Percentiles rank a stretch among this genome's conserved stretches.
phyloP scores from a whole-genome alignment of 2,797 vertebrate genomes.

The Xyrichtys novacula region DNA sequence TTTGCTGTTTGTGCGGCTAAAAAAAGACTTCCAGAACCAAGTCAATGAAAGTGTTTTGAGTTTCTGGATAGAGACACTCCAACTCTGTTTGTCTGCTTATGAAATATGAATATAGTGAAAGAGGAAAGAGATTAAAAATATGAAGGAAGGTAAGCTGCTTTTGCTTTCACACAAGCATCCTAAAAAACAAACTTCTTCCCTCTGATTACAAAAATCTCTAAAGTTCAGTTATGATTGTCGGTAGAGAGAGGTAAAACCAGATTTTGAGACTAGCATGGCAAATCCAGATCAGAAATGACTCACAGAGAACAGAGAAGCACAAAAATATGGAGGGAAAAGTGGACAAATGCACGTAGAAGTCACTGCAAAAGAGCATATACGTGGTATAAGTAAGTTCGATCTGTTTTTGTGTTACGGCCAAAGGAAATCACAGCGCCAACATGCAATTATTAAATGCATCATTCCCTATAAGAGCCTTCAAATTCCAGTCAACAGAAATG shows the following conservation, averaged over 20 bases:
- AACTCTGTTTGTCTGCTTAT: slow-evolving; percentile 7
- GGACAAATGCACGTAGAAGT: no score
- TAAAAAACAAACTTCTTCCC: neutral
- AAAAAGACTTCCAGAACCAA: slow-evolving; percentile 7
- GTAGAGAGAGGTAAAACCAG: slow-evolving; percentile 3
- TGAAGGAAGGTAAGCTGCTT: neutral
- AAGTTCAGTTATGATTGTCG: neutral
- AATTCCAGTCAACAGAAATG: no score
- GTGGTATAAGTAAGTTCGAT: no score
- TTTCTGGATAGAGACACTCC: neutral
- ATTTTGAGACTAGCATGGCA: slow-evolving; percentile 5
- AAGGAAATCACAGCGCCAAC: no score
- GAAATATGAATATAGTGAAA: neutral
- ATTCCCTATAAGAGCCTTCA: no score
- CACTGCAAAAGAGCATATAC: no score
- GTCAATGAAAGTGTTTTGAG: neutral
- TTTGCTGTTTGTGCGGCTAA: slow-evolving; percentile 27
- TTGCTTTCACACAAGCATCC: neutral
- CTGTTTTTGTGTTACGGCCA: no score
- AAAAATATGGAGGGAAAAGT: no score
- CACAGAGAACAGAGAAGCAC: no score
- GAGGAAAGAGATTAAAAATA: neutral
- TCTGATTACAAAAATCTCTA: neutral
- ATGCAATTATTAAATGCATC: no score
- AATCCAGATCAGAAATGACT: slow-evolving; percentile 15